These are phyloP conservation scores for Ptychochromis oligacanthus DNA, from an alignment of 2,113 vertebrate genomes.

Conservation along the genomic window DNA sequence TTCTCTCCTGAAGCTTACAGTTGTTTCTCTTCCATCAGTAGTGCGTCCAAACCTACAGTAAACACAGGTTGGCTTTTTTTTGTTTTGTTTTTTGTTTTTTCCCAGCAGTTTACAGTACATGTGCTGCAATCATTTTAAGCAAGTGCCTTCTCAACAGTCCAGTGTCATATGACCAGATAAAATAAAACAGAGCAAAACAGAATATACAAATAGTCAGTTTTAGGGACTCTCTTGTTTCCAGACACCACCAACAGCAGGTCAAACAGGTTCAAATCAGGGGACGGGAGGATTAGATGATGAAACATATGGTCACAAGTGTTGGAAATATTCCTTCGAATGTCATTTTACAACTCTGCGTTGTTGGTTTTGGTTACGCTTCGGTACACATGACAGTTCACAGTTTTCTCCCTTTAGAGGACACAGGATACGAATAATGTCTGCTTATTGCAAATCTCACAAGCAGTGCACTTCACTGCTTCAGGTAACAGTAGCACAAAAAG, in stretches of 20 bases:
- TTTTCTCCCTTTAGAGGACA: slow-evolving; percentile 73
- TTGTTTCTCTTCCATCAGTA: slow-evolving; percentile 25
- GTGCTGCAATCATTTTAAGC: slow-evolving; percentile 49
- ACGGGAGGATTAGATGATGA: slow-evolving; percentile 9
- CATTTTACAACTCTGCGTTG: slow-evolving; percentile 29
- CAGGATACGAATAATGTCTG: slow-evolving; percentile 50
- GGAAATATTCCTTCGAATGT: slow-evolving; percentile 46
- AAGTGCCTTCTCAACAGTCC: slow-evolving; percentile 68
- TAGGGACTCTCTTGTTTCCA: slow-evolving; percentile 40
- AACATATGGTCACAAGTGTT: slow-evolving; percentile 47
- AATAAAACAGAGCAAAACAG: slow-evolving; percentile 47
- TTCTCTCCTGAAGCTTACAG: slow-evolving; percentile 6
- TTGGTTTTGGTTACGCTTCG: slow-evolving; percentile 60
- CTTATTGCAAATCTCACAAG: slow-evolving; percentile 75
- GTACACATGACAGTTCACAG: slow-evolving; percentile 69
- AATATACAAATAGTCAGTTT: slow-evolving; percentile 51
- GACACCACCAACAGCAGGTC: slow-evolving; percentile 63
- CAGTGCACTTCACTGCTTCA: slow-evolving; percentile 48
- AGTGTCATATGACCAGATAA: slow-evolving; percentile 70
- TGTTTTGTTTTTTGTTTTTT: neutral
- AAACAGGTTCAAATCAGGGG: slow-evolving; percentile 41
- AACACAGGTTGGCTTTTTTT: neutral
- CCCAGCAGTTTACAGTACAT: slow-evolving; percentile 43
- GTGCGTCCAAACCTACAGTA: slow-evolving; percentile 32
- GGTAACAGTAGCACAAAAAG: slow-evolving; percentile 50